phyloP scores from a whole-genome alignment of 2,797 vertebrate genomes.

The Adelosebastes latens region DNA sequence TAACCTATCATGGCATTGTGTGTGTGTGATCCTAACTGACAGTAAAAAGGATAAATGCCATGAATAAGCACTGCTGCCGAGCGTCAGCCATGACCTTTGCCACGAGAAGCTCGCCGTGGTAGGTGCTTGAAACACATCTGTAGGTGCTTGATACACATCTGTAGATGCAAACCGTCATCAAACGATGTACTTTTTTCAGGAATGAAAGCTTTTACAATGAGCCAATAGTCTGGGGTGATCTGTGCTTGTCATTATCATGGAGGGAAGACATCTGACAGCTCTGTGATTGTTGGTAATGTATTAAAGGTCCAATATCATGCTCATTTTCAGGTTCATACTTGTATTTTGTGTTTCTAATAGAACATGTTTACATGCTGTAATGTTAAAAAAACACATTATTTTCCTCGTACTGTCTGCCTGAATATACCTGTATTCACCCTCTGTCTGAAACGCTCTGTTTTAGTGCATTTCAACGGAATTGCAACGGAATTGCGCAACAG shows the following conservation, averaged over 20 bases:
- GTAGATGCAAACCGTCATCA: slow-evolving; percentile 23
- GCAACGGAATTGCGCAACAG: too few species aligned
- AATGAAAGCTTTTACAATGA: slow-evolving; percentile 18
- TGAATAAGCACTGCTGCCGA: slow-evolving; percentile 48
- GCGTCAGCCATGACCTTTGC: slow-evolving; percentile 63
- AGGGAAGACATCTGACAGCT: not conserved
- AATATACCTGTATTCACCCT: too few species aligned
- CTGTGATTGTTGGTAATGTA: not conserved
- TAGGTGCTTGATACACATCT: slow-evolving; percentile 34
- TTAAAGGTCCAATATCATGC: not conserved
- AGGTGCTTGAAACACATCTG: slow-evolving; percentile 33
- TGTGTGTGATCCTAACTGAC: slow-evolving; percentile 67
- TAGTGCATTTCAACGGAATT: too few species aligned
- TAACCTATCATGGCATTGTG: slow-evolving; percentile 61
- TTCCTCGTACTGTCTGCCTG: too few species aligned
- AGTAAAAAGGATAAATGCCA: slow-evolving; percentile 71
- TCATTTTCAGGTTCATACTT: too few species aligned
- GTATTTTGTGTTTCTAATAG: too few species aligned
- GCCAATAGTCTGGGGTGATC: not conserved
- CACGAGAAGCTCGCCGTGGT: slow-evolving; percentile 23
- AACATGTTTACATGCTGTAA: too few species aligned
- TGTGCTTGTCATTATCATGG: not conserved
- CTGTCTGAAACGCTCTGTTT: rapidly evolving
- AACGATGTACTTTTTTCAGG: not conserved
- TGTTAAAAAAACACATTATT: too few species aligned